phyloP scores from a whole-genome alignment of 2,797 vertebrate species.

The Phrynocephalus guinanensis region DNA sequence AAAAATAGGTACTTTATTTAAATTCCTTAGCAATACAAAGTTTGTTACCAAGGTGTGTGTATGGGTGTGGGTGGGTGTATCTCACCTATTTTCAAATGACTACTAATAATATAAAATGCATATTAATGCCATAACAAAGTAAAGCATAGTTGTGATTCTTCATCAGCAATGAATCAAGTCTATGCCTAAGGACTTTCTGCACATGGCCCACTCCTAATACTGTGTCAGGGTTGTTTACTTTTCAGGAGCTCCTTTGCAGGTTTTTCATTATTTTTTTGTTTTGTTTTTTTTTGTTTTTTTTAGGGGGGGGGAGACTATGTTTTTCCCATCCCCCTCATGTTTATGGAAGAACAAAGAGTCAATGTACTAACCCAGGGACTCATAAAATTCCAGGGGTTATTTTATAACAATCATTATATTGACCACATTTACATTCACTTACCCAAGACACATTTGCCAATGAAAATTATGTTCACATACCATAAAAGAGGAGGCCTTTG shows the following conservation, averaged over 20 bases:
- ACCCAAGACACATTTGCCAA: not conserved
- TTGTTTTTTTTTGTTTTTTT: too few relatives aligned
- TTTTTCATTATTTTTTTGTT: not conserved
- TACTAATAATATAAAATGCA: not conserved
- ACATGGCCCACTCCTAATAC: not conserved
- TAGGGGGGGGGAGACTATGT: too few relatives aligned
- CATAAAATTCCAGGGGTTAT: too few relatives aligned
- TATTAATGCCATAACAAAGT: not conserved
- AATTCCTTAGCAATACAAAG: not conserved
- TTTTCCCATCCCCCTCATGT: not conserved
- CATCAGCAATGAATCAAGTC: not conserved
- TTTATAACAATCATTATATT: not conserved
- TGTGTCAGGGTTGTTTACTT: not conserved
- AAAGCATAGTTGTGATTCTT: not conserved
- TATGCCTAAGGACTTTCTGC: not conserved
- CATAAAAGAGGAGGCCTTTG: not conserved
- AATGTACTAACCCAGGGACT: not conserved
- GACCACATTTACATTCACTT: not conserved
- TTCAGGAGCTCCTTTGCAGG: not conserved
- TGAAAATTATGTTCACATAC: not conserved
- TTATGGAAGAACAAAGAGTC: not conserved
- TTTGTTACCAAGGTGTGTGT: too few relatives aligned
- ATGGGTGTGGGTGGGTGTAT: too few relatives aligned
- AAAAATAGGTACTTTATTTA: not conserved
- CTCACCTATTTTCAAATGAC: not conserved